Evolutionary conservation across 2,797 vertebrate species (phyloP).

Genomic region (Ctenosaura bakeri): DNA sequence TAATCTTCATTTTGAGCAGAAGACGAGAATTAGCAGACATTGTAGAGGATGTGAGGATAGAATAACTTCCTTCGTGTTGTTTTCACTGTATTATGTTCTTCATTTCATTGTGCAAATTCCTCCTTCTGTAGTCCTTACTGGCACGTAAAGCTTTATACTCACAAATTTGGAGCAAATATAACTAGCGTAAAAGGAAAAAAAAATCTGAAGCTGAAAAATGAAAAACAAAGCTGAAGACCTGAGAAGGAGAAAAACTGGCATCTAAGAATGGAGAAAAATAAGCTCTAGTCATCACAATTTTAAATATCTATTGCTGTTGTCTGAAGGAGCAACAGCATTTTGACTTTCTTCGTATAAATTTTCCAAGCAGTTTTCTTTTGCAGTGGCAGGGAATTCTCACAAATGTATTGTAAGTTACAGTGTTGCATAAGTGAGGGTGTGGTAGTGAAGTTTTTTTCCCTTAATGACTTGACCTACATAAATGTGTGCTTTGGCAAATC

Average conservation of each 20-base stretch:
- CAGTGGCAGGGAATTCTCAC: background rate
- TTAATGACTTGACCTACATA: slow-evolving; percentile 22
- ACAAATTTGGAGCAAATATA: background rate
- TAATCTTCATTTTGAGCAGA: background rate
- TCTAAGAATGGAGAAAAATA: background rate
- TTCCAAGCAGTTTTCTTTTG: background rate
- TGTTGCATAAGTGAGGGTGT: slow-evolving; percentile 7
- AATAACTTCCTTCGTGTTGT: slow-evolving; percentile 10
- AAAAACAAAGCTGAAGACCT: background rate
- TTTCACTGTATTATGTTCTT: background rate
- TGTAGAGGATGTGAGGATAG: background rate
- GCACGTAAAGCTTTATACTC: background rate
- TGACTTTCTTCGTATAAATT: slow-evolving; percentile 5
- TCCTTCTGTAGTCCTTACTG: background rate
- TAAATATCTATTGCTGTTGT: background rate
- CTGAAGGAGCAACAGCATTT: background rate
- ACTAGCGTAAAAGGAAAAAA: background rate
- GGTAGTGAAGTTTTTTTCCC: background rate
- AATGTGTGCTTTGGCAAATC: slow-evolving; percentile 2
- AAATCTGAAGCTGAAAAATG: too few relatives aligned
- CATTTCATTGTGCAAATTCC: background rate
- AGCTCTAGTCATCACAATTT: background rate
- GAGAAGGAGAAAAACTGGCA: background rate
- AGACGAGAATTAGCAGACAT: background rate
- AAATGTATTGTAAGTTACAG: background rate